Evolutionary conservation across 2,797 vertebrate species (phyloP).

Genomic region (Leptodactylus fallax): DNA sequence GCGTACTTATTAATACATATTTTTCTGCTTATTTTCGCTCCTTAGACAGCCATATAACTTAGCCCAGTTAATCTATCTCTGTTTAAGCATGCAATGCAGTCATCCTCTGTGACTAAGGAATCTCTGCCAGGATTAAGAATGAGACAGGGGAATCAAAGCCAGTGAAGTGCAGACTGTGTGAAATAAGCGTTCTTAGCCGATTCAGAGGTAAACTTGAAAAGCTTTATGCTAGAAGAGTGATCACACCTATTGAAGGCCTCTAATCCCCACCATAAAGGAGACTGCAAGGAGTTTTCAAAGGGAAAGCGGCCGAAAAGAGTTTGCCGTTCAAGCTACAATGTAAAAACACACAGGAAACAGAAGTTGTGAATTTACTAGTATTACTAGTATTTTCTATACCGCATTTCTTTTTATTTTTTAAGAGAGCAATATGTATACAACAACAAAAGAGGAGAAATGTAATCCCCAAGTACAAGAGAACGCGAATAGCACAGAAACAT

Average conservation of each 20-base stretch:
- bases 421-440: slow-evolving; percentile 8
- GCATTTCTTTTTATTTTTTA: slow-evolving; percentile 10
- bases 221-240: slow-evolving; percentile 71
- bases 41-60: slow-evolving; percentile 29
- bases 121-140: slow-evolving; percentile 57
- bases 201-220: slow-evolving; percentile 69
- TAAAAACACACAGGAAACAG: slow-evolving; percentile 64
- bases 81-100: slow-evolving; percentile 57
- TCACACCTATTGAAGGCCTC: slow-evolving; percentile 73
- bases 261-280: slow-evolving; percentile 72
- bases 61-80: slow-evolving; percentile 42
- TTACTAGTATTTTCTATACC: slow-evolving; percentile 31
- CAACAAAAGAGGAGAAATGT: slow-evolving; percentile 17
- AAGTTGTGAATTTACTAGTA: slow-evolving; percentile 33
- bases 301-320: slow-evolving; percentile 69
- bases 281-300: slow-evolving; percentile 71
- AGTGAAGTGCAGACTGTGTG: slow-evolving; percentile 72
- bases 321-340: slow-evolving; percentile 40
- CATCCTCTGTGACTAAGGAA: slow-evolving; percentile 48
- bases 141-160: slow-evolving; percentile 59
- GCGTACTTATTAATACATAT: slow-evolving; percentile 18
- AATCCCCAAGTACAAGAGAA: slow-evolving; percentile 32
- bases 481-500: neutral
- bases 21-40: slow-evolving; percentile 32
- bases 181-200: slow-evolving; percentile 68